Evolutionary conservation across 2,797 vertebrate genomes (phyloP).

Genomic region (Mustela erminea): DNA sequence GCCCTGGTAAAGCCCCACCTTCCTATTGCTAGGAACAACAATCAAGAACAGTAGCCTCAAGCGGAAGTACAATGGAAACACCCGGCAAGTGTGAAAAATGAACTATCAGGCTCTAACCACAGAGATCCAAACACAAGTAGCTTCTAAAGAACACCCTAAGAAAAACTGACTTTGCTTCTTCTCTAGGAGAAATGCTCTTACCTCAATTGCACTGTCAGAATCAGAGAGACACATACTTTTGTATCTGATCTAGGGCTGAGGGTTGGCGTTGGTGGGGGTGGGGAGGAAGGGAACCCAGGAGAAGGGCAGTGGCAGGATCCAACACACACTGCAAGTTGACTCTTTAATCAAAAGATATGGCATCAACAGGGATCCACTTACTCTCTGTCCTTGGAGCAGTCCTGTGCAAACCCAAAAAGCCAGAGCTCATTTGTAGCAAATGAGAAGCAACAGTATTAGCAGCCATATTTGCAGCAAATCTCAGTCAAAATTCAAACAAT

Average conservation of each 20-base stretch:
- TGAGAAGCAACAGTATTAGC: slow-evolving; percentile 56
- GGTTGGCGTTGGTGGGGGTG: no score
- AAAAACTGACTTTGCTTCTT: background rate
- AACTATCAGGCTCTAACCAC: background rate
- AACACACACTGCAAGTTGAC: background rate
- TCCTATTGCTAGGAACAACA: background rate
- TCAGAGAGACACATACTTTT: background rate
- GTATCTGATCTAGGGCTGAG: background rate
- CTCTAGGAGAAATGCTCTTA: background rate
- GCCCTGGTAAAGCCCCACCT: background rate
- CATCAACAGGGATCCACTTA: slow-evolving; percentile 59
- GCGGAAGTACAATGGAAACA: background rate
- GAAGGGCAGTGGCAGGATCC: background rate
- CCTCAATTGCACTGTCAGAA: background rate
- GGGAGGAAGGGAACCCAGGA: background rate
- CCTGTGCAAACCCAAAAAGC: slow-evolving; percentile 55
- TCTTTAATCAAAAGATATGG: slow-evolving; percentile 48
- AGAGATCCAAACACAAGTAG: background rate
- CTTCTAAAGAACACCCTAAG: background rate
- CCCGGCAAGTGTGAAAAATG: slow-evolving; percentile 27
- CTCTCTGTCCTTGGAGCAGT: slow-evolving; percentile 65
- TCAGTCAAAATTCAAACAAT: slow-evolving; percentile 64
- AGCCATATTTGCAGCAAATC: slow-evolving; percentile 62
- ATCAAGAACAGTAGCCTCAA: slow-evolving; percentile 3
- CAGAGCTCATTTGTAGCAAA: slow-evolving; percentile 62